Evolutionary conservation across 2,888 invertebrate genomes (phyloP), one percentile per base, ranked within the genome.

Genomic region (Epinotia brunnichana): DNA sequence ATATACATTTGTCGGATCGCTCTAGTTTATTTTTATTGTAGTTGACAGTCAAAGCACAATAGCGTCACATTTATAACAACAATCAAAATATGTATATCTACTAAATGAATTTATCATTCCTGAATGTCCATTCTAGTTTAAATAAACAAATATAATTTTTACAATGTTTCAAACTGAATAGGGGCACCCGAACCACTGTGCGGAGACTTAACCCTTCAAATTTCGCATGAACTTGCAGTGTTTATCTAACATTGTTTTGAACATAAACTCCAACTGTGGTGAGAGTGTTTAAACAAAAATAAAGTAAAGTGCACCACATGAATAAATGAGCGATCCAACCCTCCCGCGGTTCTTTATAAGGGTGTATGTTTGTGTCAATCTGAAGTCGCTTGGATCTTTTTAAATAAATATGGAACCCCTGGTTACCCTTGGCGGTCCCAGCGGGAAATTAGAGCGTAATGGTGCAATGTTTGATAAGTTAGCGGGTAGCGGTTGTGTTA

Each of bases 371-470:
- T 24, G 41, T 66, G 15, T 41, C 24, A 39, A 41, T 10, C 66
- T 19, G 21, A 24, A 56, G 41, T 39, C 41, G 41, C 21, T 56
- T 66, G 41, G 19, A 41, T 21, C 56, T 3, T 56, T 66, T 66
- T 56, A 10, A 24, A 66, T 62, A 11, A 24, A 10, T 56, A 66
- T n/a, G 66, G 76, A 77, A 76, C 87, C 90, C 91, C 85, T 81
- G 53, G 62, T 15, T 24, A 21, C 62, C 81, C 81, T 77, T 80
- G 87, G 85, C 53, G 39, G 54, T 90, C 91, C 91, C 92, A 87
- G 85, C 86, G 84, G 91, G 90, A 89, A 90, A 92, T 92, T 91
- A 90, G 91, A 89, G 90, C 87, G 90, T 92, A 93, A 92, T 92
- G 91, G 92, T 87, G 90, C 91, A 85, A 85, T 90, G 89, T 88